Evolutionary conservation across 1,140 invertebrate species (phyloP), one percentile per base, ranked within the genome.

Genomic region (Eurosta solidaginis): DNA sequence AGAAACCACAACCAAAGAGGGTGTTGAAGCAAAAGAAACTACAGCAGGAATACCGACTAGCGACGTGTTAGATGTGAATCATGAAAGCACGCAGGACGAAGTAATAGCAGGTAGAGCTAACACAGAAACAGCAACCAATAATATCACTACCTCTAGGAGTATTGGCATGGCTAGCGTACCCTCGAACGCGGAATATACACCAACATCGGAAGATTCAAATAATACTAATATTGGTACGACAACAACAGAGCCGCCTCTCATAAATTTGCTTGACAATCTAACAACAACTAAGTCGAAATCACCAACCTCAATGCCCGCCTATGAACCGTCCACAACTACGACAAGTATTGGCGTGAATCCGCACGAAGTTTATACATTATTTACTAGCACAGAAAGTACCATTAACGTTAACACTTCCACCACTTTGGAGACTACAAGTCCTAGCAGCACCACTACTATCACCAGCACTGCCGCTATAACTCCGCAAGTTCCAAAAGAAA

Each of bases 301-400:
- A 45, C 42, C 27, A 77, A 63, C 9, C 1, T 9, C 45, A n/a
- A 73, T 25, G 14, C 27, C 52, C 10, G 12, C 63, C n/a, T 52
- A 50, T 59, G 33, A 68, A 59, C 14, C 78, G 36, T n/a, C 81
- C 74, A 77, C 81, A 74, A 44, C 12, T 63, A 73, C 25, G 76
- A 44, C 59, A 5, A 47, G 25, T 49, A 73, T 50, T 25, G 27
- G 17, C 20, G 33, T 52, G 12, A 47, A 47, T 1, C 40, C 73
- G 14, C 29, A 76, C 27, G 59, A 77, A 78, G 45, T 79, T 20
- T 44, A 33, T 47, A 79, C 77, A 78, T 50, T 73, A 77, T 22
- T 22, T 76, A 74, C 78, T 79, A 75, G 17, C 10, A 75, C 79
- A 9, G n/a, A 63, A 22, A 54, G 78, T 14, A 78, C 54, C 12